phyloP scores from a whole-genome alignment of 2,113 vertebrate species.

The Ivindomyrus marchei region DNA sequence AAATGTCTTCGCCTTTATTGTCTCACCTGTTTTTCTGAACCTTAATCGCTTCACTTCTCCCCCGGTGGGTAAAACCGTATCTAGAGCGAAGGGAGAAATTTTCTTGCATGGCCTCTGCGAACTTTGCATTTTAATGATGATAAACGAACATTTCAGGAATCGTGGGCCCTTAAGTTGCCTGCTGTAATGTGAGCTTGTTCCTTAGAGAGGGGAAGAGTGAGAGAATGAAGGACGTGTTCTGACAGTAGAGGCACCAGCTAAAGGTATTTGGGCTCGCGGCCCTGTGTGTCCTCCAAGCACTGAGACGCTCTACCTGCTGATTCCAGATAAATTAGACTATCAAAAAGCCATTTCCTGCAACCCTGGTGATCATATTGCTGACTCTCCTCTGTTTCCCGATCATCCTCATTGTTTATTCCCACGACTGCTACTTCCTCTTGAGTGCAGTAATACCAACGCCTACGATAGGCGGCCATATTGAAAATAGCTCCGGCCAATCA shows the following conservation, averaged over 20 bases:
- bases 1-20: constrained; percentile 3
- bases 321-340: constrained; percentile 4
- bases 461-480: neutral
- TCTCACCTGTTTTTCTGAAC: neutral
- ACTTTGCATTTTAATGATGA: constrained; percentile 29
- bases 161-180: constrained; percentile 12
- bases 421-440: neutral
- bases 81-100: constrained; percentile 7
- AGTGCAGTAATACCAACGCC: neutral
- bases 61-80: neutral
- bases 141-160: constrained; percentile 17
- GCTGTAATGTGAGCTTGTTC: constrained; percentile 20
- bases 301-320: constrained; percentile 14
- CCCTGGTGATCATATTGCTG: neutral
- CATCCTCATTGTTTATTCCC: neutral
- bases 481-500: neutral
- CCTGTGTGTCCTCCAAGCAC: constrained; percentile 14
- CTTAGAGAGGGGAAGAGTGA: constrained; percentile 12
- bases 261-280: neutral
- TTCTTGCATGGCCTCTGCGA: constrained; percentile 2
- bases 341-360: constrained; percentile 5
- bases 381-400: neutral
- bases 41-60: neutral
- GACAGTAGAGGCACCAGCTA: neutral
- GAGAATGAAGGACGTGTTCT: neutral